Evolutionary conservation across 1,140 invertebrate genomes (phyloP).

Genomic region (Parapsyche elsis): DNA sequence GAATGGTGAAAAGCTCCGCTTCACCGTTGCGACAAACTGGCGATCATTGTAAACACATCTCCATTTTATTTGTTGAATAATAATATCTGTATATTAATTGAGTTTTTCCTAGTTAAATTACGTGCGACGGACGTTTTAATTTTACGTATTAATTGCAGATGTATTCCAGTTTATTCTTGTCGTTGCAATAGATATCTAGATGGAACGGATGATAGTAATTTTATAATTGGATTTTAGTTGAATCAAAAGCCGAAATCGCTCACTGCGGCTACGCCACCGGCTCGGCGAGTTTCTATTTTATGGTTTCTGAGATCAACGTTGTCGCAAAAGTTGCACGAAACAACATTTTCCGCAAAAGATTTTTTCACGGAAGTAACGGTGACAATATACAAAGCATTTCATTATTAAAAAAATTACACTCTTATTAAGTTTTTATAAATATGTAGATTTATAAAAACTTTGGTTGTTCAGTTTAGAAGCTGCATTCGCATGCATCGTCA

Average conservation of each 20-base stretch:
- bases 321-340: neutral
- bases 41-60: no score
- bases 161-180: neutral
- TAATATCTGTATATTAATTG: neutral
- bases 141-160: conserved; percentile 11
- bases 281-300: neutral
- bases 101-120: neutral
- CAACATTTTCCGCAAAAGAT: neutral
- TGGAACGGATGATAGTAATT: neutral
- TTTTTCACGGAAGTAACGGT: neutral
- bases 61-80: no score
- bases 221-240: conserved; percentile 11
- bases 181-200: neutral
- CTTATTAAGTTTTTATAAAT: no score
- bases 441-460: no score
- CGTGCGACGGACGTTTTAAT: neutral
- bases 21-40: no score
- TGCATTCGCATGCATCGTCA: no score
- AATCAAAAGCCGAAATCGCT: neutral
- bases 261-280: no score
- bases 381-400: no score
- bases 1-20: no score
- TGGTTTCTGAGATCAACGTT: neutral
- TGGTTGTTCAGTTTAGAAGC: no score
- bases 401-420: no score